Evolutionary conservation across 2,888 invertebrate genomes (phyloP).

Genomic region (Hypena proboscidalis): DNA sequence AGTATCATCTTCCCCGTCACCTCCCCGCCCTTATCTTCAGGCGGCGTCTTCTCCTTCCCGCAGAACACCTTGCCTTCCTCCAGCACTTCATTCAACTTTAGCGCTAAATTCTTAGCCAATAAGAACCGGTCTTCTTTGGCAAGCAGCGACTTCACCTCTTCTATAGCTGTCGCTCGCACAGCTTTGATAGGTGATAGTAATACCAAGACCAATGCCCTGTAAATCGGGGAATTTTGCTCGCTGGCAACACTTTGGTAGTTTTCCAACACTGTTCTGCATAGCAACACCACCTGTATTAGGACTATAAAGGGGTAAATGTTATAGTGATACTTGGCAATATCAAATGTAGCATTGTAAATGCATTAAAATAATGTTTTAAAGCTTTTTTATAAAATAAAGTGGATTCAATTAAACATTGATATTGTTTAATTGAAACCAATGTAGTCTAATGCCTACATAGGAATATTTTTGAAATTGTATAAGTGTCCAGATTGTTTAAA

Average conservation of each 20-base stretch:
- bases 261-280: constrained; percentile 89
- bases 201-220: constrained; percentile 89
- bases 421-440: too few species aligned
- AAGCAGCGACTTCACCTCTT: constrained; percentile 86
- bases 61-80: constrained; percentile 84
- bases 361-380: background rate
- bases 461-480: too few species aligned
- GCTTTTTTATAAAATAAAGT: too few species aligned
- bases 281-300: constrained; percentile 88
- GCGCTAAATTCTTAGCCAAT: constrained; percentile 87
- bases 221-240: constrained; percentile 87
- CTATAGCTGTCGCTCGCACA: constrained; percentile 87
- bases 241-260: constrained; percentile 89
- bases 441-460: too few species aligned
- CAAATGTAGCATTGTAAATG: constrained; percentile 7
- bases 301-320: constrained; percentile 81
- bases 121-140: constrained; percentile 85
- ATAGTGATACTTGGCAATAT: constrained; percentile 57
- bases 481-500: too few species aligned
- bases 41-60: constrained; percentile 66
- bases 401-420: too few species aligned
- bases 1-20: constrained; percentile 84
- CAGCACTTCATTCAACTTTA: constrained; percentile 88
- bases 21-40: constrained; percentile 70
- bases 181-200: constrained; percentile 86